Percentiles rank a stretch among this genome's conserved stretches.
These are phyloP conservation scores for Limonius californicus DNA, from an alignment of 1,140 invertebrate genomes.

Conservation along the genomic window DNA sequence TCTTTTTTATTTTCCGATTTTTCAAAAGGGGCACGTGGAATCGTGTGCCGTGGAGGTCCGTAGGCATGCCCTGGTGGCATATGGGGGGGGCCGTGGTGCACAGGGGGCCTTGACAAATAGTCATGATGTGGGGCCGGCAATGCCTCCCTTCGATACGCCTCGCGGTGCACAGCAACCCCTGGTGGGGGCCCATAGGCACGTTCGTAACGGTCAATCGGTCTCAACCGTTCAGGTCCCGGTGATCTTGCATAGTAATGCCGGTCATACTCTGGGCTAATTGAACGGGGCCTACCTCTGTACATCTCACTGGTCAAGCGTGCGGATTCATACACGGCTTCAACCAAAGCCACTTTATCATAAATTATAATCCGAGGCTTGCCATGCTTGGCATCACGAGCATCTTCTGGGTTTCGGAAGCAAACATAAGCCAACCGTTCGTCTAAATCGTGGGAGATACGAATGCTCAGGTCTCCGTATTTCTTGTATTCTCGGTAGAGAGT, in stretches of 20 bases:
- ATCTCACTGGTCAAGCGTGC: slow-evolving; percentile 54
- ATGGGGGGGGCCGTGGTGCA: slow-evolving; percentile 70
- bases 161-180: slow-evolving; percentile 65
- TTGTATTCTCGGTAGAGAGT: slow-evolving; percentile 92
- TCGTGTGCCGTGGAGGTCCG: slow-evolving; percentile 63
- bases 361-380: slow-evolving; percentile 88
- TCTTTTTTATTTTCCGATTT: slow-evolving; percentile 89
- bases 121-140: slow-evolving; percentile 71
- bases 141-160: slow-evolving; percentile 61
- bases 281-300: slow-evolving; percentile 59
- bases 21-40: slow-evolving; percentile 66
- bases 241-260: slow-evolving; percentile 67
- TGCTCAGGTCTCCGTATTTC: slow-evolving; percentile 93
- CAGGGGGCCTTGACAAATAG: slow-evolving; percentile 69
- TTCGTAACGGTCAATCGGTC: slow-evolving; percentile 71
- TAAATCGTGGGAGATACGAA: slow-evolving; percentile 84
- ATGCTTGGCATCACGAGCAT: slow-evolving; percentile 92
- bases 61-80: slow-evolving; percentile 67
- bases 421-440: slow-evolving; percentile 93
- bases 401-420: slow-evolving; percentile 90
- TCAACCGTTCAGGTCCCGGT: slow-evolving; percentile 57
- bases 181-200: slow-evolving; percentile 73
- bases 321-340: slow-evolving; percentile 90
- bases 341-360: slow-evolving; percentile 90
- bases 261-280: slow-evolving; percentile 64